Evolutionary conservation across 2,797 vertebrate genomes (phyloP), one percentile per base, ranked within the genome.

Genomic region (Morus bassanus): DNA sequence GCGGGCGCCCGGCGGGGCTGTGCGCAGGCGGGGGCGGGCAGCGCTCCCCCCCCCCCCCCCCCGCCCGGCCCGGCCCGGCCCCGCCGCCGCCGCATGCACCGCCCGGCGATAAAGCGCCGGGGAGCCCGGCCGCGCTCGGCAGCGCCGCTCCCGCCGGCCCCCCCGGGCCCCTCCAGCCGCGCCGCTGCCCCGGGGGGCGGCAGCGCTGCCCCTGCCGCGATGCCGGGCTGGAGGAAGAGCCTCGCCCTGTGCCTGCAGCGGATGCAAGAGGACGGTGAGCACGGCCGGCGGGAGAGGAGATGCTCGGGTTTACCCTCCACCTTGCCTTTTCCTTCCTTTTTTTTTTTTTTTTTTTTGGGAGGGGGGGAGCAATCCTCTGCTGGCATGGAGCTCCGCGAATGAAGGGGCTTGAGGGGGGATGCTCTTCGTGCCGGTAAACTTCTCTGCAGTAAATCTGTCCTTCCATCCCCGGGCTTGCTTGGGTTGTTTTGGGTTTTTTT

Each of bases 221-320:
- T 99, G 99, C 99, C 99, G 69, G 98, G 99, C 89, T 99, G 99
- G 99, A 98, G 99, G 97, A 98, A 98, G 97, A 99, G 99, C 97
- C 98, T 99, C 96, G 98, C 98, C 98, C 97, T 99, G 95, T 99
- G 99, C 95, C 98, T 99, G 98, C 99, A 99, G 98, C 98, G 98
- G 96, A 98, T 99, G 98, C 98, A 99, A 89, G 99, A 99, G 94
- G 99, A 99, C 97, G 99, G 99, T 99, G 98, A 98, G 99, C 37
- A 22, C 48, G 25, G 74, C 54, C 3, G 37, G 70, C 50, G 83
- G 48, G 64, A 18, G 23, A 60, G 15, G 51, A 13, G 45, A 9
- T 25, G 83, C 53, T 43, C 10, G 81, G 53, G 2, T 45, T 81
- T 46, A 6, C 9, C 54, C 25, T 56, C 43, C 10, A 1, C n/a